Conservation (phyloP, 1,140 invertebrate genomes). For the Yoshiicerus persimilis region DNA sequence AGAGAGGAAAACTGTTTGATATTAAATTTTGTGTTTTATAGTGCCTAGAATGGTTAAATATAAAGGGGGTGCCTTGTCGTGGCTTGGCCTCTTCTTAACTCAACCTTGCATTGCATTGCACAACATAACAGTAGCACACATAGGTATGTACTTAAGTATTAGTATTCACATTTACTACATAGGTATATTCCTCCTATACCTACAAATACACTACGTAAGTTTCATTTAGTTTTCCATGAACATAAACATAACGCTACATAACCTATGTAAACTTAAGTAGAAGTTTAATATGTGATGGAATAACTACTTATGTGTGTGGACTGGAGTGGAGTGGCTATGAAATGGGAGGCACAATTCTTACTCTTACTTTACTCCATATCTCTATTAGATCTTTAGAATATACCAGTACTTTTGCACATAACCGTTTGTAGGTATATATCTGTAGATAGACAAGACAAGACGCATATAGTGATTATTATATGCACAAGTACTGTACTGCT, state of each 20-base stretch:
- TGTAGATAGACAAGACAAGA: too few relatives aligned
- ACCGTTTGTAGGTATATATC: too few relatives aligned
- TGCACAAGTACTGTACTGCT: too few relatives aligned
- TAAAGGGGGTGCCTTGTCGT: not conserved
- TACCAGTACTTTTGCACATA: too few relatives aligned
- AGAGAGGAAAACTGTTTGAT: not conserved
- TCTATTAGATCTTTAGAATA: not conserved
- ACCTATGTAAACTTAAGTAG: not conserved
- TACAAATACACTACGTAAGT: not conserved
- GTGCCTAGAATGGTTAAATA: not conserved
- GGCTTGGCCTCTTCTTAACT: not conserved
- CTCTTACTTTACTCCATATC: not conserved
- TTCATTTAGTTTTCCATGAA: not conserved
- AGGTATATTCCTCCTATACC: not conserved
- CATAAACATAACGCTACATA: not conserved
- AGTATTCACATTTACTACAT: not conserved
- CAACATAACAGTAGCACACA: too few relatives aligned
- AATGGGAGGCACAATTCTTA: not conserved
- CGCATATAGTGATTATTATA: too few relatives aligned
- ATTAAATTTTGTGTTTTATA: not conserved
- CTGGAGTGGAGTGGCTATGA: not conserved
- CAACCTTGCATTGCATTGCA: not conserved
- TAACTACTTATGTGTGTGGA: slow-evolving; percentile 5
- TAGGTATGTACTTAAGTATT: not conserved
- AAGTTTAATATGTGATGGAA: slow-evolving; percentile 11